Percentiles rank a stretch among this genome's conserved stretches.
Evolutionary conservation across 2,113 vertebrate genomes (phyloP).

Genomic region (Malaclemys terrapin): DNA sequence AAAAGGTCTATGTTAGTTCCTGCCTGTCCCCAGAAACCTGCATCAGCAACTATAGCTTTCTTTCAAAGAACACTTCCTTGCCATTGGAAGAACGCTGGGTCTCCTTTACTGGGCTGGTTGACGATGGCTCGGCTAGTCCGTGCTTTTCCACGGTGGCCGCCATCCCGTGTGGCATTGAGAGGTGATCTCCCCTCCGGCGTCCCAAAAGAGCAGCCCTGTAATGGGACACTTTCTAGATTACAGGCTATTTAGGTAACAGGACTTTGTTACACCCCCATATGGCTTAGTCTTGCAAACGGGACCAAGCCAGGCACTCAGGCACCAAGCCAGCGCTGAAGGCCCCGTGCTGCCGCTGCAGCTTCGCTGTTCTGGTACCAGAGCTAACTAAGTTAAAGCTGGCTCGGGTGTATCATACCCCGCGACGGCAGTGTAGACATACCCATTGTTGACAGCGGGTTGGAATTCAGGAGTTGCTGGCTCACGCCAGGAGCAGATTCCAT

Average conservation of each 20-base stretch:
- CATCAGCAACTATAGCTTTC: neutral
- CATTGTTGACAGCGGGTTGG: no score
- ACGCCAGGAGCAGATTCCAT: no score
- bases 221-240: neutral
- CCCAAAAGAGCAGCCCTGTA: neutral
- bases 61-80: neutral
- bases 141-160: no score
- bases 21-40: neutral
- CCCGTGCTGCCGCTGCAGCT: no score
- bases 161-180: neutral
- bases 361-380: no score
- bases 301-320: no score
- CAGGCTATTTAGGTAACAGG: neutral
- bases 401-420: no score
- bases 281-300: no score
- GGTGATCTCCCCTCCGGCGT: neutral
- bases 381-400: no score
- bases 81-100: neutral
- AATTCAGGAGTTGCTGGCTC: no score
- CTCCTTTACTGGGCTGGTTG: neutral
- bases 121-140: neutral
- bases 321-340: no score
- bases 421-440: no score
- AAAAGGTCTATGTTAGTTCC: neutral
- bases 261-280: neutral